Evolutionary conservation across 1,140 invertebrate species (phyloP), one percentile per base, ranked within the genome.

Genomic region (Paraescarpia echinospica): DNA sequence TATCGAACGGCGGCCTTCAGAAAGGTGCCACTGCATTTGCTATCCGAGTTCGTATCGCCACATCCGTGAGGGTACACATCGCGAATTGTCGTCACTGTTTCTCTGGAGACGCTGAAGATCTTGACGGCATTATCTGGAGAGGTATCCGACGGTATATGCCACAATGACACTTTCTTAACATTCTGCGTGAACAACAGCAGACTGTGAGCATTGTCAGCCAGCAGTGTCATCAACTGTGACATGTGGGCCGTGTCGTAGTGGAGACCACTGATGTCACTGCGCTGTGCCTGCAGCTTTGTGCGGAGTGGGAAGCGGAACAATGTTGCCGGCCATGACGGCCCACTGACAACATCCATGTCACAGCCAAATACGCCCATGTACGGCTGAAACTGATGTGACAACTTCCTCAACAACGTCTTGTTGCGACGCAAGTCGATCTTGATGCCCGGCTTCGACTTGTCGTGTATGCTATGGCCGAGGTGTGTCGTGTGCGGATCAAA

Each of bases 401-500:
- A 12, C 41, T 41, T 41, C 90, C 89, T n/a, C 41, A 41, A 41
- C 41, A 41, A 41, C 41, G 41, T 41, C 41, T 41, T 41, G 41
- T 41, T 41, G 41, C 41, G 41, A 12, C 41, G 41, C 92, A 92
- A 35, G 92, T 94, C 33, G 93, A 91, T 92, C 31, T 33, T 91
- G 92, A 93, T 93, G 34, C 92, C 92, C 27, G 93, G 51, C 33
- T 88, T 92, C 33, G 48, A 34, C n/a, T 89, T 35, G 34, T 92
- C 93, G 27, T 93, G 33, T 14, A 90, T 35, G 31, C 92, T 93
- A 48, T 93, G 93, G 14, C 88, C 31, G 89, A 93, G 93, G 92
- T 88, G 93, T 34, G 41, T 90, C 51, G 94, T 92, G 77, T 95
- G 94, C 1, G 95, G 95, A 92, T 95, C 94, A 35, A 95, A 93